These are phyloP conservation scores for Periplaneta americana DNA, from an alignment of 1,140 invertebrate species.

Conservation along the genomic window DNA sequence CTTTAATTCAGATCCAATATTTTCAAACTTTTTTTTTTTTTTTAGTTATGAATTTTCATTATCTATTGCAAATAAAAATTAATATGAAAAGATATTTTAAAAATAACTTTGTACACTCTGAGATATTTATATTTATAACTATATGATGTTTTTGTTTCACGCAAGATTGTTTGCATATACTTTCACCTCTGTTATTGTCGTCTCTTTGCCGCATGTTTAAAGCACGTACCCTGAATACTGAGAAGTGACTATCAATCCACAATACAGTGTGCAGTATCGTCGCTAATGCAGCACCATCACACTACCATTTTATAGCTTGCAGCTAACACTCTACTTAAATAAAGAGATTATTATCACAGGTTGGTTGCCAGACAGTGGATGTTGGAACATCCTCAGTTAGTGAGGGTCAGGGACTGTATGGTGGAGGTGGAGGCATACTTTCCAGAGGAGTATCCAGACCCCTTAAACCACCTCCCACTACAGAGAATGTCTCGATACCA, in stretches of 20 bases:
- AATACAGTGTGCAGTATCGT: background rate
- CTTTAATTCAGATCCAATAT: too few relatives aligned
- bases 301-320: background rate
- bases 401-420: slow-evolving; percentile 30
- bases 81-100: background rate
- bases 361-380: background rate
- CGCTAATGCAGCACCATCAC: background rate
- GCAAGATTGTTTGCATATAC: background rate
- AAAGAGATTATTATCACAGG: background rate
- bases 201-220: background rate
- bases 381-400: background rate
- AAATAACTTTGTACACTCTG: background rate
- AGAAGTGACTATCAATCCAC: background rate
- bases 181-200: background rate
- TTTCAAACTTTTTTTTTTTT: too few relatives aligned
- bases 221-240: background rate
- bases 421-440: slow-evolving; percentile 30
- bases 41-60: background rate
- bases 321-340: background rate
- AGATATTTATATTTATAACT: background rate
- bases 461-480: slow-evolving; percentile 15
- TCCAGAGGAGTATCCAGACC: slow-evolving; percentile 17
- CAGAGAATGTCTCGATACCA: slow-evolving; percentile 29
- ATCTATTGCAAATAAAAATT: background rate
- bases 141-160: background rate